Base-by-base conservation (phyloP, 1,140 invertebrate genomes). In the Trachelipus rathkii region DNA sequence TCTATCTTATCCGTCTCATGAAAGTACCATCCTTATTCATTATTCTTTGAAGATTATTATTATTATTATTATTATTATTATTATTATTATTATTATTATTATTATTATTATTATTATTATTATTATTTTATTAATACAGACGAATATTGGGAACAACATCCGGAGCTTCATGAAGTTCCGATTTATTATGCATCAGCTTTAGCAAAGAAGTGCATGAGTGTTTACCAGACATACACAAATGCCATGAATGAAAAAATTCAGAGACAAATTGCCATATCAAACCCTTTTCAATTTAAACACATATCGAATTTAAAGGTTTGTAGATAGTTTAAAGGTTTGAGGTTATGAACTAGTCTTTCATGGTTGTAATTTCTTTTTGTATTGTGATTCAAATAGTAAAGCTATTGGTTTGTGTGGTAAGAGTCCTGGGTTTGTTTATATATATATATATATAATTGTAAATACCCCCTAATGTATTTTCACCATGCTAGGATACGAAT, bases 141-240 rank as follows among this genome's bases (percentile, higher is more conserved):
- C 86, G 97, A 99, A 85, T 99, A 95, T 87, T 99, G 98, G 98
- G 91, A 93, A 68, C 91, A 93, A 70, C 97, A 99, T 88, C 97
- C 96, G 0, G 97, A 99, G 87, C 86, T 99, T 1, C 97, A 99
- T 82, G 96, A 99, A 84, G 95, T 99, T 82, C 98, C 98, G 0
- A 99, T 99, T 81, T 99, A 99, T 87, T 99, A 99, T 87, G 97
- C 97, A 0, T 98, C 96, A 0, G 98, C 96, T 0, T 86, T 99
- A 53, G 98, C 98, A 3, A 99, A 99, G 85, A 99, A 99, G 84
- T 99, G 98, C 84, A 99, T 99, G 97, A 93, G 95, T 76, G 97
- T 99, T 0, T 99, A 99, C 87, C 97, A 99, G 85, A 99, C 97
- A 0, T 99, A 98, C 84, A 92, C 99, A 0, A 98, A 98, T 86